phyloP scores from a whole-genome alignment of 2,888 invertebrate genomes.

The Drosophila fungiperda region DNA sequence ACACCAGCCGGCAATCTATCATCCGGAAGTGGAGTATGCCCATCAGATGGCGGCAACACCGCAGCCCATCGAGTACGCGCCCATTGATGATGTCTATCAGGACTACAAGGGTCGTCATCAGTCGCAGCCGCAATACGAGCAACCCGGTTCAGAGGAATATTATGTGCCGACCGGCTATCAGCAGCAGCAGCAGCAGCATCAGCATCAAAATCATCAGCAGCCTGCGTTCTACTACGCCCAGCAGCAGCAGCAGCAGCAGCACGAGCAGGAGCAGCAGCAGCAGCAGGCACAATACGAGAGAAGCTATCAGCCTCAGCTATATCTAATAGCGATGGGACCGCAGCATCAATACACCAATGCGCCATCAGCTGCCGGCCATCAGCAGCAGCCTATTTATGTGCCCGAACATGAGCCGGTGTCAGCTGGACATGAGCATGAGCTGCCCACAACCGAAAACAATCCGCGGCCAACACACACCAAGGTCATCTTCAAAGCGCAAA shows the following conservation, averaged over 20 bases:
- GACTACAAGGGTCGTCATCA: conserved; percentile 79
- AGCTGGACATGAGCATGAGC: conserved; percentile 36
- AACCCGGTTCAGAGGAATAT: conserved; percentile 53
- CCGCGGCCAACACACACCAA: conserved; percentile 84
- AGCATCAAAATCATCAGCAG: conserved; percentile 55
- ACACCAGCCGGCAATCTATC: conserved; percentile 58
- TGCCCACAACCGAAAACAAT: conserved; percentile 83
- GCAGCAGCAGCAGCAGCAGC: conserved; percentile 39
- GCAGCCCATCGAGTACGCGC: conserved; percentile 71
- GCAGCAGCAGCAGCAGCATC: conserved; percentile 45
- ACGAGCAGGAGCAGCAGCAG: conserved; percentile 59
- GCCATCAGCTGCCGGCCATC: conserved; percentile 13
- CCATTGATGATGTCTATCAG: conserved; percentile 82
- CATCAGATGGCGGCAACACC: conserved; percentile 67
- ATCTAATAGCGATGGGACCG: conserved; percentile 78
- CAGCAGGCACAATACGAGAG: conserved; percentile 50
- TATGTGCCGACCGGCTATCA: conserved; percentile 57
- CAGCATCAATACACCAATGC: conserved; percentile 51
- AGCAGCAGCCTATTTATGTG: conserved; percentile 72
- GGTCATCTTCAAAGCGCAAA: conserved; percentile 78
- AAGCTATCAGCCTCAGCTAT: conserved; percentile 79
- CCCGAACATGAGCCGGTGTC: conserved; percentile 59
- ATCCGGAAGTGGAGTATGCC: conserved; percentile 67
- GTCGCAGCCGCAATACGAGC: conserved; percentile 55
- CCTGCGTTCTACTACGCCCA: conserved; percentile 73